Evolutionary conservation across 2,888 invertebrate species (phyloP).

Genomic region (Celastrina argiolus): DNA sequence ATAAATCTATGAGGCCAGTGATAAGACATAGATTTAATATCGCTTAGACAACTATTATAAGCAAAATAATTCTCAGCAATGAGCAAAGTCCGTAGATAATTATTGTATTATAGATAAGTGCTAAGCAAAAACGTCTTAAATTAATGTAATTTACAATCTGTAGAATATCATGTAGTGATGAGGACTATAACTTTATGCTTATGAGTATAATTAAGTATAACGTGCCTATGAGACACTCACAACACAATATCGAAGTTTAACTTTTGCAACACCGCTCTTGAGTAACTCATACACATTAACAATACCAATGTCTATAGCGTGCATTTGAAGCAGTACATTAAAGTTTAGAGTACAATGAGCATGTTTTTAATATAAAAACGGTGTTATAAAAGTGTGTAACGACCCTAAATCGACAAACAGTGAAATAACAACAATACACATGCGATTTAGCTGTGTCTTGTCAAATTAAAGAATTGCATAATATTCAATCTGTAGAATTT

Average conservation of each 20-base stretch:
- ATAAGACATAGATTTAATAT: background rate
- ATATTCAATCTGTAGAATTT: background rate
- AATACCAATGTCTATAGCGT: background rate
- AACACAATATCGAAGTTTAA: constrained; percentile 1
- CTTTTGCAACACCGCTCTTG: background rate
- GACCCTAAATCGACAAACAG: background rate
- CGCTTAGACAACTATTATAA: background rate
- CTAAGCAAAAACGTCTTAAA: background rate
- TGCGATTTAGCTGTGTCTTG: background rate
- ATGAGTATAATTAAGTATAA: constrained; percentile 8
- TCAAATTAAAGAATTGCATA: no score
- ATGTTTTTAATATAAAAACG: background rate
- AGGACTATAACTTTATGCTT: background rate
- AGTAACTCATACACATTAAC: no score
- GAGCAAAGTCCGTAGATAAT: background rate
- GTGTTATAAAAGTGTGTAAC: background rate
- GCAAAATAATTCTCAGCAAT: constrained; percentile 1
- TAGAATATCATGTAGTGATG: constrained; percentile 1
- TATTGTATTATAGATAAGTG: background rate
- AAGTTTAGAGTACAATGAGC: background rate
- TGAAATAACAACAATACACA: background rate
- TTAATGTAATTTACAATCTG: background rate
- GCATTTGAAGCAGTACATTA: background rate
- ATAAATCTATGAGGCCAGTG: background rate
- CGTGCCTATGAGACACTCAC: constrained; percentile 13